Evolutionary conservation across 2,797 vertebrate species (phyloP).

Genomic region (Crocodylus rhombifer): DNA sequence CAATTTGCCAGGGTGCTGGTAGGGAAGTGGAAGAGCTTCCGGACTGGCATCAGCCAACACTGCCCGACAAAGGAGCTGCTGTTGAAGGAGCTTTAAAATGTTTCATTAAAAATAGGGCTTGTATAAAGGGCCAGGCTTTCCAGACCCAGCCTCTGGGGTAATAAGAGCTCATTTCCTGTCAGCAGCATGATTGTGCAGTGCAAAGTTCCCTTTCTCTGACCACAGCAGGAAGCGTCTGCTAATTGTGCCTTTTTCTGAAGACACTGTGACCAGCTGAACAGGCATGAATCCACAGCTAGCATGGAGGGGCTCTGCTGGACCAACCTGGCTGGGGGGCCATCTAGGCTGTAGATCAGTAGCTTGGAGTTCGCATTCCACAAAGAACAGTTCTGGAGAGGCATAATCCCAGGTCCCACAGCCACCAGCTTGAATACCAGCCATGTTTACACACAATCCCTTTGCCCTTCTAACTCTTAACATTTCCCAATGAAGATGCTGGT

Average conservation of each 20-base stretch:
- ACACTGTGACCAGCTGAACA: not conserved
- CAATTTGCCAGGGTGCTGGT: not conserved
- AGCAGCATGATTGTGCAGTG: not conserved
- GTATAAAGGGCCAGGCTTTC: not conserved
- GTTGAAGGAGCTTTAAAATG: not conserved
- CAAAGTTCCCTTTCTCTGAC: not conserved
- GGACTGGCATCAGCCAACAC: not conserved
- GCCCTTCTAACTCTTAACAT: too few species aligned
- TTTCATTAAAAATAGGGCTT: not conserved
- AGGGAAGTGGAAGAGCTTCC: not conserved
- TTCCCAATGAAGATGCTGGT: too few species aligned
- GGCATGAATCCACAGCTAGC: too few species aligned
- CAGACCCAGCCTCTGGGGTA: not conserved
- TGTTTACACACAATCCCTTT: too few species aligned
- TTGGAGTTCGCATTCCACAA: too few species aligned
- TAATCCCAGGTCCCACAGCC: too few species aligned
- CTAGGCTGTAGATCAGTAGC: too few species aligned
- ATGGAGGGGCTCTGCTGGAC: too few species aligned
- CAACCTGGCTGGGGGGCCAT: too few species aligned
- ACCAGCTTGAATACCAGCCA: too few species aligned
- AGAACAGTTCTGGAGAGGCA: too few species aligned
- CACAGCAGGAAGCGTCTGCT: not conserved
- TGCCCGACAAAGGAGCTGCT: not conserved
- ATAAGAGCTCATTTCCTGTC: not conserved
- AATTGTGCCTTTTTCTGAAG: not conserved